Percentiles rank a stretch among this genome's conserved stretches.
Conservation (phyloP, 2,797 vertebrate species). For the Myioborus miniatus region DNA sequence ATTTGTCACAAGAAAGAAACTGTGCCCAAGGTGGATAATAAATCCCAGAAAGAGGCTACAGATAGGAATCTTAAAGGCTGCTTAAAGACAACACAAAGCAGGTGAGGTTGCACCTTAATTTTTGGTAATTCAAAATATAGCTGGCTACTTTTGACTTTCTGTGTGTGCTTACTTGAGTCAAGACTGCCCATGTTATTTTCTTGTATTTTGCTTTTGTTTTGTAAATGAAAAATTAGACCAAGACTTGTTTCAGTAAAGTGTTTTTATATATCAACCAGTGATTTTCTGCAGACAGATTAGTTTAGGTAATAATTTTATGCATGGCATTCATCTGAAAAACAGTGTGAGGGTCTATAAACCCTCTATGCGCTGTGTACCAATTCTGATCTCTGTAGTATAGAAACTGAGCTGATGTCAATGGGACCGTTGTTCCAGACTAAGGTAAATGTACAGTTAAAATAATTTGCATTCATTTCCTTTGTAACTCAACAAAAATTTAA, state of each 20-base stretch:
- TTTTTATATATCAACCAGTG: not conserved
- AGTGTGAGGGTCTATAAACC: not conserved
- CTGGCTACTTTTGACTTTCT: not conserved
- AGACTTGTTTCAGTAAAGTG: not conserved
- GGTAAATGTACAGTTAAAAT: not conserved
- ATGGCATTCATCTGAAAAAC: not conserved
- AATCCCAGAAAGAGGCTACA: slow-evolving; percentile 70
- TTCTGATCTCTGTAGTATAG: not conserved
- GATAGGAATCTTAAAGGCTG: slow-evolving; percentile 88
- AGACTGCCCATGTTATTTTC: not conserved
- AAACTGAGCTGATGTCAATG: not conserved
- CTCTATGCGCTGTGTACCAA: not conserved
- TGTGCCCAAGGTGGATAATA: slow-evolving; percentile 55
- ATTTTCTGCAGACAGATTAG: not conserved
- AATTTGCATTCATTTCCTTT: not conserved
- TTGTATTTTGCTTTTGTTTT: not conserved
- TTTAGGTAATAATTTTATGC: not conserved
- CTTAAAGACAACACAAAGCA: slow-evolving; percentile 82
- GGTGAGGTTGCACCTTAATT: slow-evolving; percentile 79
- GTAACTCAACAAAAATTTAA: not conserved
- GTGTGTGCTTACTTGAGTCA: not conserved
- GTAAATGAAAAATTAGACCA: not conserved
- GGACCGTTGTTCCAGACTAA: not conserved
- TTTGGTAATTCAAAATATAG: not conserved
- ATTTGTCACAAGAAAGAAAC: slow-evolving; percentile 86